Base-by-base conservation (phyloP, 1,140 invertebrate genomes). In the Apocrypta bakeri region DNA sequence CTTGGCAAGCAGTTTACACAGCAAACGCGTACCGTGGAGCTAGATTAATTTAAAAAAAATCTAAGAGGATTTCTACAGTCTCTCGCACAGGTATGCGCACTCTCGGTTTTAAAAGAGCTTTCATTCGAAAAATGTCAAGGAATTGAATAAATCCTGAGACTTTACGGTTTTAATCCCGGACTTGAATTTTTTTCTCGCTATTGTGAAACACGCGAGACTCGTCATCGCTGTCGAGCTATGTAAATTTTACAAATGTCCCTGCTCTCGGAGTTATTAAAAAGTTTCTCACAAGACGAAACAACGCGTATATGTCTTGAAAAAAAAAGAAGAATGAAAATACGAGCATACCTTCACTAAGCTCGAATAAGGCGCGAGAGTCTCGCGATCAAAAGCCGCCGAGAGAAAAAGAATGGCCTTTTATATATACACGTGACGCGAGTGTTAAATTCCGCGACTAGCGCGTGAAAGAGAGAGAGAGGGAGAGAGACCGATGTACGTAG, bases 351-450 rank as follows among this genome's bases (percentile, higher is more conserved):
- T 4, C 42, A 48, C 42, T 12, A 2, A 12, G 14, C 42, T 48
- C 12, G 21, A 17, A 48, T 48, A 48, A 48, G 42, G 14, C n/a
- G n/a, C n/a, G n/a, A n/a, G 48, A 56, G 48, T 56, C 17, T 56
- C 48, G 48, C 48, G 48, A 56, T 56, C 48, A 56, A 56, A 56
- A 56, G 48, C 1, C 14, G 48, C 48, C 48, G 48, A n/a, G 21
- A 56, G 14, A 56, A n/a, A n/a, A 56, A n/a, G 48, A 56, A n/a
- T 56, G 14, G 33, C 42, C 14, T 17, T 48, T 17, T 21, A n/a
- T n/a, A n/a, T 17, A 12, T 25, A 68, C 29, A 78, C 76, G 77
- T 68, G 77, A 14, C 40, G 27, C 66, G 64, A 79, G 69, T 79
- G 66, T 48, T 11, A 71, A 78, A 68, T 78, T 69, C 64, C n/a